Conservation (phyloP, 2,888 invertebrate genomes). For the Oxytorus armatus region DNA sequence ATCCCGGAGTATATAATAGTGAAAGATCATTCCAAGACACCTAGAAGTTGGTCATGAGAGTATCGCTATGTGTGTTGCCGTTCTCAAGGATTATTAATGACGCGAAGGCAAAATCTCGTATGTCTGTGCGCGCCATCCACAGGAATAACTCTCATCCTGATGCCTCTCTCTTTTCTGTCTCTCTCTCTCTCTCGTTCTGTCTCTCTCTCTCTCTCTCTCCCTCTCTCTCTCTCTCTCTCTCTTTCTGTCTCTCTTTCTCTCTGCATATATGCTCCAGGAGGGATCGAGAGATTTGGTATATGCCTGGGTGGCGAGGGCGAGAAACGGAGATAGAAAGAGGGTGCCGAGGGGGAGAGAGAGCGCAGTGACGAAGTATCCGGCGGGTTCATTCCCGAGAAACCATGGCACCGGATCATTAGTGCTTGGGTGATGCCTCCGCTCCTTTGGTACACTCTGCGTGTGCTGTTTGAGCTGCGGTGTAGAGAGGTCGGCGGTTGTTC, state of each 20-base stretch:
- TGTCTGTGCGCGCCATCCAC: constrained; percentile 49
- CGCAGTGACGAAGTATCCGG: constrained; percentile 67
- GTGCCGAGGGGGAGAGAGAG: constrained; percentile 12
- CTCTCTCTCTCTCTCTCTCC: no score
- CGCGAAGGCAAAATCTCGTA: constrained; percentile 47
- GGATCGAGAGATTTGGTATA: constrained; percentile 37
- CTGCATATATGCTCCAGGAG: no score
- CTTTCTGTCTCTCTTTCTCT: no score
- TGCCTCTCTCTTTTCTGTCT: constrained; percentile 28
- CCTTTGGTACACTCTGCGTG: constrained; percentile 65
- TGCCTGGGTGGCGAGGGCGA: constrained; percentile 4
- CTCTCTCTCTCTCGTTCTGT: no score
- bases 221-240: no score
- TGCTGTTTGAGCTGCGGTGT: constrained; percentile 73
- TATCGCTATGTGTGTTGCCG: constrained; percentile 33
- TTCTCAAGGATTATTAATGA: constrained; percentile 71
- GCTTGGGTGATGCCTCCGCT: constrained; percentile 67
- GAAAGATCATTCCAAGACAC: constrained; percentile 26
- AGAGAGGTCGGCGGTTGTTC: constrained; percentile 68
- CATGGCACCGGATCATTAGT: constrained; percentile 70
- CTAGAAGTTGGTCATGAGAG: constrained; percentile 46
- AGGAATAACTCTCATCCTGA: constrained; percentile 57
- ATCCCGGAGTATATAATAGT: not conserved
- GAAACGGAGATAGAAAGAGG: constrained; percentile 9
- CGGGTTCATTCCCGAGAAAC: constrained; percentile 69